Evolutionary conservation across 2,888 invertebrate species (phyloP).

Genomic region (Nymphalis c-album): DNA sequence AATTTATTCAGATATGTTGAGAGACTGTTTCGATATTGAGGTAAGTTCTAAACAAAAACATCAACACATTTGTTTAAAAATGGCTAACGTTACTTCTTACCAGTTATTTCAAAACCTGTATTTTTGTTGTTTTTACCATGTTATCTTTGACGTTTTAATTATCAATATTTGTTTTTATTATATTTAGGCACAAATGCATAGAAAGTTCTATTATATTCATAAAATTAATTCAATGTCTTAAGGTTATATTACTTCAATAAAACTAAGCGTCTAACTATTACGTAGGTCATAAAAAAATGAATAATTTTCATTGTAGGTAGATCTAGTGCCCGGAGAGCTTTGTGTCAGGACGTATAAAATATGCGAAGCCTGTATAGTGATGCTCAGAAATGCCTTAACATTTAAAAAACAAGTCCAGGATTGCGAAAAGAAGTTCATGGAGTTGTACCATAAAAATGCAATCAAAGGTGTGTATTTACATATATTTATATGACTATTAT

Average conservation of each 20-base stretch:
- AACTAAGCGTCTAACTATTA: not conserved
- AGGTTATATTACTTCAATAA: too few species aligned
- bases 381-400: constrained; percentile 53
- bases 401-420: constrained; percentile 58
- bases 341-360: constrained; percentile 55
- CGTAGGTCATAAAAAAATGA: not conserved
- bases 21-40: constrained; percentile 54
- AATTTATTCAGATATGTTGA: constrained; percentile 59
- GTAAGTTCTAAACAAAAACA: constrained; percentile 44
- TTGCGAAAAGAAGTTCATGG: constrained; percentile 58
- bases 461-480: constrained; percentile 46
- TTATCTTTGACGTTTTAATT: too few species aligned
- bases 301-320: constrained; percentile 43
- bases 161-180: too few species aligned
- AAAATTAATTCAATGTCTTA: too few species aligned
- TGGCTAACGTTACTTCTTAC: not conserved
- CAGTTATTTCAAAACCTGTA: not conserved
- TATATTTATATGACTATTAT: too few species aligned
- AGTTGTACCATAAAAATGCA: constrained; percentile 48
- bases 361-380: constrained; percentile 54
- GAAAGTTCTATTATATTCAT: not conserved
- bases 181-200: not conserved
- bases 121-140: too few species aligned
- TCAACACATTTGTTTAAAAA: not conserved
- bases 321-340: constrained; percentile 49